Conservation (phyloP, 2,797 vertebrate genomes). For the Morus bassanus region DNA sequence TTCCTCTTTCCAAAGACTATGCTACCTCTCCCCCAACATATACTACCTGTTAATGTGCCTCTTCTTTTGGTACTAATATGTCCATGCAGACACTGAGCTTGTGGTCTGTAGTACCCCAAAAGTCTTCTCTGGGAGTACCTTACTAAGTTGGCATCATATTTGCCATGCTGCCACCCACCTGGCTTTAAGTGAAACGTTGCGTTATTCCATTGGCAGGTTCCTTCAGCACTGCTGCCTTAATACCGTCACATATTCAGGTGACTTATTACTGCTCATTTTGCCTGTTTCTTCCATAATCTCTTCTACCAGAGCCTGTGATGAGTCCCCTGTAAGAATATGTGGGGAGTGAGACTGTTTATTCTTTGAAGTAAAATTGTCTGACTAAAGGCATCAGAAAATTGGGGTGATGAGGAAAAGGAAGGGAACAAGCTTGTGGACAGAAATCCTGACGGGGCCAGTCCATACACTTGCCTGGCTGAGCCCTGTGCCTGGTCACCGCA, state of each 20-base stretch:
- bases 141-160: too few relatives aligned
- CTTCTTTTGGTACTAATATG: too few relatives aligned
- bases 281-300: neutral
- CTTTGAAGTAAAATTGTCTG: neutral
- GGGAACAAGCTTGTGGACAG: neutral
- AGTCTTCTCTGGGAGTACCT: neutral
- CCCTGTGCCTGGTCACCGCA: neutral
- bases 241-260: neutral
- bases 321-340: neutral
- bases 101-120: neutral
- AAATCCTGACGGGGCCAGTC: neutral
- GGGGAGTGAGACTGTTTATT: neutral
- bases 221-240: neutral
- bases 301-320: neutral
- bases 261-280: neutral
- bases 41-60: neutral
- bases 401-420: neutral
- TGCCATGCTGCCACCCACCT: neutral
- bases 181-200: neutral
- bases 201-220: neutral
- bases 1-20: neutral
- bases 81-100: neutral
- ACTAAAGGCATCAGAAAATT: neutral
- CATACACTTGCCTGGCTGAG: neutral
- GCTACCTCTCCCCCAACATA: neutral